Percentiles rank a stretch among this genome's conserved stretches.
Evolutionary conservation across 2,888 invertebrate species (phyloP).

Genomic region (Machimus rusticus): DNA sequence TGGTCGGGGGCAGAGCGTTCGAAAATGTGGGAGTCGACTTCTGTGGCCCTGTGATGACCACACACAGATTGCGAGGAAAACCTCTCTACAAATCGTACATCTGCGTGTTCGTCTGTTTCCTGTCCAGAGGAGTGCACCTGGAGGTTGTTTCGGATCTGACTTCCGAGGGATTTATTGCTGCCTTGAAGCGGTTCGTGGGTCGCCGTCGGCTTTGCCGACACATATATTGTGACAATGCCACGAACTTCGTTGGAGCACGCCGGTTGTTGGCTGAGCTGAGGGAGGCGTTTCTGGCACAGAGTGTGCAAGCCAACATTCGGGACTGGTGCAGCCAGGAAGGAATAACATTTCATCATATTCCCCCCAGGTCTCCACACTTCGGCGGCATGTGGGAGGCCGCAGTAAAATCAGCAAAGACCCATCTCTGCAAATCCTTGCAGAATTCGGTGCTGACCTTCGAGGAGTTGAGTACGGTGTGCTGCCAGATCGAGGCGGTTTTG

Average conservation of each 20-base stretch:
- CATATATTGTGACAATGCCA: conserved; percentile 28
- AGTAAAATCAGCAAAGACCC: neutral
- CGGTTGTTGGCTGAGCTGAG: neutral
- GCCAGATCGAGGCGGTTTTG: neutral
- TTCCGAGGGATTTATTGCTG: conserved; percentile 30
- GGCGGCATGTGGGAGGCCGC: neutral
- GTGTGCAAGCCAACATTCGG: neutral
- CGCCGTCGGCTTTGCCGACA: neutral
- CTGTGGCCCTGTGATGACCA: neutral
- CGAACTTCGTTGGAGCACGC: conserved; percentile 30
- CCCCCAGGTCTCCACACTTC: neutral
- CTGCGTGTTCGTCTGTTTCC: neutral
- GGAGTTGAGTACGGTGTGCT: neutral
- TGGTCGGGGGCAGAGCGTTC: neutral
- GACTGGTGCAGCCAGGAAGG: neutral
- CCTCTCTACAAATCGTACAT: neutral
- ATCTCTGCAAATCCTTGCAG: neutral
- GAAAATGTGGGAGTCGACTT: neutral
- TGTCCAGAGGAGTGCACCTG: conserved; percentile 1
- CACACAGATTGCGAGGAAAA: neutral
- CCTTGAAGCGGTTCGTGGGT: conserved; percentile 27
- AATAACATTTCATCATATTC: neutral
- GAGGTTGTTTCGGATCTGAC: conserved; percentile 34
- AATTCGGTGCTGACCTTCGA: neutral
- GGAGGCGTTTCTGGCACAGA: neutral